Evolutionary conservation across 2,797 vertebrate species (phyloP).

Genomic region (Bufotes viridis): DNA sequence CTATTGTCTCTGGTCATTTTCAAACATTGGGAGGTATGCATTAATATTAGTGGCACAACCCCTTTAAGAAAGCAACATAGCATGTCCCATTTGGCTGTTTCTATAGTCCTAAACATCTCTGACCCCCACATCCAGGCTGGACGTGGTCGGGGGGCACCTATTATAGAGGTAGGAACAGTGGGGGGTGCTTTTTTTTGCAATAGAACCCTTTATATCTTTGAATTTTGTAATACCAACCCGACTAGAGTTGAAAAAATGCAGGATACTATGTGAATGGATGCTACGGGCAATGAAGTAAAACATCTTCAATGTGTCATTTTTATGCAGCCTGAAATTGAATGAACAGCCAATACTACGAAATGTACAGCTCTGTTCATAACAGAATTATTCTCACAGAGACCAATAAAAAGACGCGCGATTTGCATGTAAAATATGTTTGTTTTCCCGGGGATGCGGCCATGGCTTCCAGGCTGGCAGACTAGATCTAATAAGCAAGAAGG

Average conservation of each 20-base stretch:
- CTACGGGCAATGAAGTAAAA: not conserved
- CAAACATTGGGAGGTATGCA: too few relatives aligned
- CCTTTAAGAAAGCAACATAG: too few relatives aligned
- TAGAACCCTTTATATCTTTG: not conserved
- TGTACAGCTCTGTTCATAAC: not conserved
- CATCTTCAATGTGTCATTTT: not conserved
- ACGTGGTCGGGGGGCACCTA: too few relatives aligned
- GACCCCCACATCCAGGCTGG: too few relatives aligned
- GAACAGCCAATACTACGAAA: not conserved
- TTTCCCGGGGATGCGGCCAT: not conserved
- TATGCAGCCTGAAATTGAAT: not conserved
- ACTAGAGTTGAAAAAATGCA: not conserved
- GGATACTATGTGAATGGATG: not conserved
- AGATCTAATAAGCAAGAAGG: not conserved
- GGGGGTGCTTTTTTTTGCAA: too few relatives aligned
- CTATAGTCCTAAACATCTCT: too few relatives aligned
- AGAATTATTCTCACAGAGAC: not conserved
- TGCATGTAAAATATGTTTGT: constrained; percentile 14
- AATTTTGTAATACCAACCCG: not conserved
- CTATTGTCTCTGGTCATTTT: too few relatives aligned
- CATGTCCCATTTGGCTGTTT: too few relatives aligned
- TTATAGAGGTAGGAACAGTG: too few relatives aligned
- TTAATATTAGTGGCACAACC: too few relatives aligned
- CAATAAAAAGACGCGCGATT: not conserved
- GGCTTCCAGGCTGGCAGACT: not conserved